Conservation (phyloP, 2,113 vertebrate genomes). For the Callipepla squamata region DNA sequence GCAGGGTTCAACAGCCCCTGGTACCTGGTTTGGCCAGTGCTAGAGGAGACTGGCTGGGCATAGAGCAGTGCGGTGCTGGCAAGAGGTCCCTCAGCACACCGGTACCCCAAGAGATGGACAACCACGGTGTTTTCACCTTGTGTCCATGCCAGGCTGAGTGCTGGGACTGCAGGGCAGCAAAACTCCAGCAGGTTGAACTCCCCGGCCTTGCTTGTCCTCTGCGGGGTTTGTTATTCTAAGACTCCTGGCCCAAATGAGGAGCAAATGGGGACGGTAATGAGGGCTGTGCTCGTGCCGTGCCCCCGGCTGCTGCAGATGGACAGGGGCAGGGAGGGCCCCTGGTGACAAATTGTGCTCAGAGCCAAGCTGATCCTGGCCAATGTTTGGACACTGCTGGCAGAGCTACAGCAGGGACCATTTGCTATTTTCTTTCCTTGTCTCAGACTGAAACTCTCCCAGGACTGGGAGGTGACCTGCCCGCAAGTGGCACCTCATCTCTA, state of each 20-base stretch:
- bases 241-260: constrained; percentile 74
- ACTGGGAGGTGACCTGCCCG: not conserved
- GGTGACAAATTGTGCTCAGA: constrained; percentile 67
- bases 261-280: constrained; percentile 74
- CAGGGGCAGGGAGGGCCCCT: constrained; percentile 18
- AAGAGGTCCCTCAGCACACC: not conserved
- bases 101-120: not conserved
- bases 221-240: constrained; percentile 72
- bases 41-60: not conserved
- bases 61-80: not conserved
- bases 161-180: not conserved
- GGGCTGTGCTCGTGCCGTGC: constrained; percentile 3
- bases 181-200: not conserved
- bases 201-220: not conserved
- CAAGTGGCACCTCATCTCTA: accelerated
- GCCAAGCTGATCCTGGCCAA: not conserved
- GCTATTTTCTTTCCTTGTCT: constrained; percentile 68
- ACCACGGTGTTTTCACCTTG: not conserved
- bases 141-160: not conserved
- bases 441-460: not conserved
- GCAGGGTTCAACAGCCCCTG: not conserved
- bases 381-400: constrained; percentile 55
- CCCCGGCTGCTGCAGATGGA: constrained; percentile 50
- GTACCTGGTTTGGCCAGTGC: not conserved
- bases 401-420: constrained; percentile 66